Percentiles rank a stretch among this genome's conserved stretches.
Evolutionary conservation across 2,797 vertebrate genomes (phyloP).

Genomic region (Peromyscus nudipes): DNA sequence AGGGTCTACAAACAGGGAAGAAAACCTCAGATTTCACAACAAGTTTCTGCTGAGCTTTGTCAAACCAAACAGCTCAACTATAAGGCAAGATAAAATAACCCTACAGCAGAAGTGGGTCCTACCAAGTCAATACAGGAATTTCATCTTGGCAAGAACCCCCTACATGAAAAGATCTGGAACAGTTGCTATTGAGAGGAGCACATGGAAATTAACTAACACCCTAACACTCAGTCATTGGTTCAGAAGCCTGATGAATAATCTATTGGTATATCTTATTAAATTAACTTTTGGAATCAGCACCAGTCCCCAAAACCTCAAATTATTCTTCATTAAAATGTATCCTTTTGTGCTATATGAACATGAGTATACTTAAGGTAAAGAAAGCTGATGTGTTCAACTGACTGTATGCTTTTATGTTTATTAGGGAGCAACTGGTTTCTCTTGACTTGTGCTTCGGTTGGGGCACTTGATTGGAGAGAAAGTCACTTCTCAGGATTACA

Average conservation of each 20-base stretch:
- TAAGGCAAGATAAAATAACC: constrained; percentile 86
- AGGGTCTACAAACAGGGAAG: constrained; percentile 79
- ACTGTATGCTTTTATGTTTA: constrained; percentile 83
- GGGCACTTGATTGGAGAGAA: constrained; percentile 86
- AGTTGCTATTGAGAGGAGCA: constrained; percentile 79
- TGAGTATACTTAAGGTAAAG: constrained; percentile 83
- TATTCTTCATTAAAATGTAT: constrained; percentile 86
- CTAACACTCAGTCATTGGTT: constrained; percentile 78
- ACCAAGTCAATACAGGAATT: constrained; percentile 74
- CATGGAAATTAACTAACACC: constrained; percentile 84
- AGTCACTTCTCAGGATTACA: constrained; percentile 90
- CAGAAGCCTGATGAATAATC: constrained; percentile 83
- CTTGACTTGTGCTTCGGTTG: constrained; percentile 88
- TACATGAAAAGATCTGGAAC: constrained; percentile 65
- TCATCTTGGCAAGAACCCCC: constrained; percentile 59
- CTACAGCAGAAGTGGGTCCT: constrained; percentile 66
- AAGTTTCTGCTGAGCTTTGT: constrained; percentile 84
- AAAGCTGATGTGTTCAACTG: constrained; percentile 80
- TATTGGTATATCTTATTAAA: constrained; percentile 77
- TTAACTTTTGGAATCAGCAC: constrained; percentile 83
- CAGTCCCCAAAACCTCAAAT: constrained; percentile 86
- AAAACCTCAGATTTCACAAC: constrained; percentile 85
- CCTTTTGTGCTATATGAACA: constrained; percentile 86
- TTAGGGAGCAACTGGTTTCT: constrained; percentile 83
- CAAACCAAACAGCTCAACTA: constrained; percentile 83